These are phyloP conservation scores for Drosophila carrolli DNA, from an alignment of 1,140 invertebrate species.

Conservation along the genomic window DNA sequence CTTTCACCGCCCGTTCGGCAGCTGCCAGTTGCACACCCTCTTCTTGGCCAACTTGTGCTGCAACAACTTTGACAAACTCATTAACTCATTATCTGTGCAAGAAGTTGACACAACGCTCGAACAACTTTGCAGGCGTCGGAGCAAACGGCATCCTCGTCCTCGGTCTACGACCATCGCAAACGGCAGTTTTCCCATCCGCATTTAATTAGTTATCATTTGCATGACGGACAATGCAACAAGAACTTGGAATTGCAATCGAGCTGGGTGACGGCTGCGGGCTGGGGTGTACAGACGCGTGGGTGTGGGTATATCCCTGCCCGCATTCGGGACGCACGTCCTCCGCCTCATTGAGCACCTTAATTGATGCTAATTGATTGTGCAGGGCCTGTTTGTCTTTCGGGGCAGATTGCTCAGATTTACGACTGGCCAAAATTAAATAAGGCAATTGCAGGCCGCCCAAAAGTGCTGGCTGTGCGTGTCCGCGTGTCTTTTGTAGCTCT, in stretches of 20 bases:
- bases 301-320: slow-evolving; percentile 1
- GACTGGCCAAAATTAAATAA: slow-evolving; percentile 75
- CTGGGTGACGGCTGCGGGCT: neutral
- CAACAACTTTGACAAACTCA: slow-evolving; percentile 65
- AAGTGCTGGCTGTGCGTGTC: slow-evolving; percentile 35
- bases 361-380: slow-evolving; percentile 75
- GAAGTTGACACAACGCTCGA: slow-evolving; percentile 64
- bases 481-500: slow-evolving; percentile 17
- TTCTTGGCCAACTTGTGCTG: slow-evolving; percentile 32
- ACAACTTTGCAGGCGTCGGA: slow-evolving; percentile 60
- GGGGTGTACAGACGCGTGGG: neutral
- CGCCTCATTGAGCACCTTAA: slow-evolving; percentile 63
- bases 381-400: slow-evolving; percentile 34
- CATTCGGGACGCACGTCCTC: slow-evolving; percentile 13
- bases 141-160: slow-evolving; percentile 42
- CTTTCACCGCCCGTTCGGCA: slow-evolving; percentile 5
- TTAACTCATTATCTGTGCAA: slow-evolving; percentile 74
- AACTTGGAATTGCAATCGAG: slow-evolving; percentile 10
- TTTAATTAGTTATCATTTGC: slow-evolving; percentile 61
- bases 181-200: slow-evolving; percentile 35
- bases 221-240: slow-evolving; percentile 29
- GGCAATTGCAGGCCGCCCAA: slow-evolving; percentile 42
- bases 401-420: slow-evolving; percentile 68
- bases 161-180: slow-evolving; percentile 19
- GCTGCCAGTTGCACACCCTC: slow-evolving; percentile 9